Percentiles rank a stretch among this genome's conserved stretches.
Conservation (phyloP, 2,888 invertebrate genomes). For the Esperia sulphurella region DNA sequence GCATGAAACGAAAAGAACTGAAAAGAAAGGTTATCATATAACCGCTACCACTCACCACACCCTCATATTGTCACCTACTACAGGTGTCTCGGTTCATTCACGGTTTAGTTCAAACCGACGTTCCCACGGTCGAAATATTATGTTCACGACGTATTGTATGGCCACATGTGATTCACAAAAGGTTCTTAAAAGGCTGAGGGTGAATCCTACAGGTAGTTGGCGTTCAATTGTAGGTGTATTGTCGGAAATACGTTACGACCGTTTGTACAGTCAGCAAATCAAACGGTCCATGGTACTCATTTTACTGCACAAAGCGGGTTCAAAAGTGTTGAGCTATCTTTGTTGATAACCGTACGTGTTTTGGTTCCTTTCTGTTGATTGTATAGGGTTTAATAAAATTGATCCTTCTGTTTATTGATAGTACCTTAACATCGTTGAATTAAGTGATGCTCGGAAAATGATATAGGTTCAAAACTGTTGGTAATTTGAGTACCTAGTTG, state of each 20-base stretch:
- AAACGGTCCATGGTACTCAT: neutral
- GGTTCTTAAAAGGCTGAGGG: slow-evolving; percentile 56
- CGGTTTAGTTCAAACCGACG: slow-evolving; percentile 21
- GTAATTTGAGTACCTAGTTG: no score
- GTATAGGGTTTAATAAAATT: no score
- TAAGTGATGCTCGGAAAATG: no score
- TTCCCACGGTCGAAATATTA: slow-evolving; percentile 64
- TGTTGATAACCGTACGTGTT: no score
- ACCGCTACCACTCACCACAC: slow-evolving; percentile 28
- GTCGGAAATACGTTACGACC: slow-evolving; percentile 54
- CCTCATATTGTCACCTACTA: slow-evolving; percentile 25
- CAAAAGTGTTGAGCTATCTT: no score
- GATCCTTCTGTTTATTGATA: no score
- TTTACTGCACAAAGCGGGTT: no score
- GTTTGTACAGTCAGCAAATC: slow-evolving; percentile 25
- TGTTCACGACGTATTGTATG: slow-evolving; percentile 41
- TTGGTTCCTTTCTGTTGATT: no score
- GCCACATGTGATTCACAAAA: slow-evolving; percentile 53
- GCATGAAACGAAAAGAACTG: neutral
- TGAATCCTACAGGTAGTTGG: slow-evolving; percentile 59
- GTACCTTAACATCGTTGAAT: no score
- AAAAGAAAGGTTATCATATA: slow-evolving; percentile 6
- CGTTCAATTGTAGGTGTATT: slow-evolving; percentile 28
- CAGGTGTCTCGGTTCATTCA: slow-evolving; percentile 62
- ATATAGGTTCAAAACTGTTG: no score